Conservation (phyloP, 2,797 vertebrate genomes). For the Xenops minutus region DNA sequence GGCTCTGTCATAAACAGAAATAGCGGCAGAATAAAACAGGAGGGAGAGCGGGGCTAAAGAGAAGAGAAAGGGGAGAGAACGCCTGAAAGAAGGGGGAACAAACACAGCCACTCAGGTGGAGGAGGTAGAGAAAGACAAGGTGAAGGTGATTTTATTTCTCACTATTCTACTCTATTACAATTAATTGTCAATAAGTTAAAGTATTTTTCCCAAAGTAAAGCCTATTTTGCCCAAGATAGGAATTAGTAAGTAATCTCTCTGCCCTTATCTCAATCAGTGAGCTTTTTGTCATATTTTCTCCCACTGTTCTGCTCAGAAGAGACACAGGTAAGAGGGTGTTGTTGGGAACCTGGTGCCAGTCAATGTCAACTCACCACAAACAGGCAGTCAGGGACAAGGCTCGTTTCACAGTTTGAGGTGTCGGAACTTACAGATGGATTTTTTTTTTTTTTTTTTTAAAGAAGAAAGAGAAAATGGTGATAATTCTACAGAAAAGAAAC, state of each 20-base stretch:
- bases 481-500: background rate
- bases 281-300: background rate
- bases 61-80: background rate
- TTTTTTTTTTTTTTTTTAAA: background rate
- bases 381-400: background rate
- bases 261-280: fast-evolving
- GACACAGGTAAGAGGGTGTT: background rate
- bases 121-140: background rate
- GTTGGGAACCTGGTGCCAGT: background rate
- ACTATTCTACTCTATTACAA: background rate
- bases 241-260: background rate
- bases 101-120: fast-evolving
- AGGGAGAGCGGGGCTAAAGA: background rate
- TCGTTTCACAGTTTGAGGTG: background rate
- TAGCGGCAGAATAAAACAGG: background rate
- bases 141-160: background rate
- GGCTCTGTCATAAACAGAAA: background rate
- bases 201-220: background rate
- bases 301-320: background rate
- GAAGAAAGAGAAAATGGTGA: background rate
- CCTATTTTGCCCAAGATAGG: background rate
- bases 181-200: background rate
- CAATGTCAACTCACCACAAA: background rate
- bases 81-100: background rate
- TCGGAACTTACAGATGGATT: background rate